phyloP scores from a whole-genome alignment of 53 echinoderm and acorn worm species.

The Patiria pectinifera region DNA sequence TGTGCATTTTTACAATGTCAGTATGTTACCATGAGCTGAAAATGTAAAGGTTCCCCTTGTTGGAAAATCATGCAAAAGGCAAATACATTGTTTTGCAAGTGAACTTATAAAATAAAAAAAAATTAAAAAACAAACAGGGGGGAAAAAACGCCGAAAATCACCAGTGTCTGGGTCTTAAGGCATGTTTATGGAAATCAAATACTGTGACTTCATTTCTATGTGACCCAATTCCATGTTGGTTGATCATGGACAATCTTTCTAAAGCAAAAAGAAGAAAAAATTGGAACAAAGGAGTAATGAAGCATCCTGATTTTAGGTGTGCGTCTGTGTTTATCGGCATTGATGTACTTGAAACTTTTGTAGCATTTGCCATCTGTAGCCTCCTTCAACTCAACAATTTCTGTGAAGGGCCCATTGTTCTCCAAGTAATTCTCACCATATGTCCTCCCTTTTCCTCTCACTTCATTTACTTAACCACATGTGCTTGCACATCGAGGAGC shows the following conservation, averaged over 20 bases:
- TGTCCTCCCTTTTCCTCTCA: neutral
- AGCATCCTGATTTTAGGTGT: conserved; percentile 15
- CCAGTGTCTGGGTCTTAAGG: no score
- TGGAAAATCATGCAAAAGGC: no score
- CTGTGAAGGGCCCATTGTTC: conserved; percentile 20
- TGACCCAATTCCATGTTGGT: neutral
- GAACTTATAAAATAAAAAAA: no score
- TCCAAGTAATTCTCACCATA: conserved; percentile 12
- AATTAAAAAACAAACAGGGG: no score
- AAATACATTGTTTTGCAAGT: no score
- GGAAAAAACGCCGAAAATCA: no score
- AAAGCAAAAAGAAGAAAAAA: neutral
- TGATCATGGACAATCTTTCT: neutral
- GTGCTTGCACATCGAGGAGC: neutral
- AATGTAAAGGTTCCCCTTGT: no score
- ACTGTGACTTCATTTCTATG: no score
- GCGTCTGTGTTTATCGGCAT: neutral
- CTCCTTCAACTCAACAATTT: conserved; percentile 36
- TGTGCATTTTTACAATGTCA: no score
- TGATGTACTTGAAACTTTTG: neutral
- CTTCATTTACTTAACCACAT: neutral
- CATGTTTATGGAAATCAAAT: no score
- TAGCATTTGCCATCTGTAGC: conserved; percentile 13
- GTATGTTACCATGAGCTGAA: no score
- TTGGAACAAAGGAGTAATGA: neutral